A percentile compares a stretch with the other conserved stretches of the same genome.
Conservation (phyloP, 2,888 invertebrate species). For the Agrilus mali region DNA sequence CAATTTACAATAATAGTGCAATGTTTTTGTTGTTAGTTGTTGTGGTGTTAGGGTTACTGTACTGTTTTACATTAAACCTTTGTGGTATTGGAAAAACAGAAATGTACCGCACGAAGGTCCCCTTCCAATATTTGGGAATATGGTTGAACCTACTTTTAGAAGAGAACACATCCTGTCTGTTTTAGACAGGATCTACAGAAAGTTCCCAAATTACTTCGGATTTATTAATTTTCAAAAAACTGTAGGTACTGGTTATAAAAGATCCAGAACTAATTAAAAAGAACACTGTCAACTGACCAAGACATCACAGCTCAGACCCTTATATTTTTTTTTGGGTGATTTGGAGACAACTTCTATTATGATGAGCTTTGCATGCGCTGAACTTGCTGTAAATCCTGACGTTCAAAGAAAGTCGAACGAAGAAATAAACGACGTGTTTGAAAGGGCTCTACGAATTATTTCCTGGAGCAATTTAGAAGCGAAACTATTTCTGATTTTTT, state of each 20-base stretch:
- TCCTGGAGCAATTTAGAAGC: no score
- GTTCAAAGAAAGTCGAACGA: constrained; percentile 39
- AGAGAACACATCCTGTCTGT: no score
- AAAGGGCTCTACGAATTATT: no score
- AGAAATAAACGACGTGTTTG: constrained; percentile 29
- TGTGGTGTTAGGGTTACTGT: constrained; percentile 8
- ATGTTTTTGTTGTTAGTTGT: no score
- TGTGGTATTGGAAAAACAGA: constrained; percentile 3
- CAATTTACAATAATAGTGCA: no score
- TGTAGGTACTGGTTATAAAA: constrained; percentile 16
- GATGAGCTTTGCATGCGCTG: constrained; percentile 39
- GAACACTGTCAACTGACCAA: constrained; percentile 26
- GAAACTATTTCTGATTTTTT: no score
- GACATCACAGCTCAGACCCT: constrained; percentile 41
- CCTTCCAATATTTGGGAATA: constrained; percentile 3
- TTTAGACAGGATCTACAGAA: no score
- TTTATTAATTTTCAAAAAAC: constrained; percentile 15
- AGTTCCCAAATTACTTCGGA: constrained; percentile 1
- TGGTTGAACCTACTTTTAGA: not conserved
- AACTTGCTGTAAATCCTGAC: constrained; percentile 45
- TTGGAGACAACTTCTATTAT: constrained; percentile 36
- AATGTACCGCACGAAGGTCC: constrained; percentile 4
- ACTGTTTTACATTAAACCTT: not conserved
- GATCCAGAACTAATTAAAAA: constrained; percentile 26
- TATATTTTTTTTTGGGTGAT: constrained; percentile 31